Evolutionary conservation across 2,113 vertebrate species (phyloP), one percentile per base, ranked within the genome.

Genomic region (Microcebus griseorufus): DNA sequence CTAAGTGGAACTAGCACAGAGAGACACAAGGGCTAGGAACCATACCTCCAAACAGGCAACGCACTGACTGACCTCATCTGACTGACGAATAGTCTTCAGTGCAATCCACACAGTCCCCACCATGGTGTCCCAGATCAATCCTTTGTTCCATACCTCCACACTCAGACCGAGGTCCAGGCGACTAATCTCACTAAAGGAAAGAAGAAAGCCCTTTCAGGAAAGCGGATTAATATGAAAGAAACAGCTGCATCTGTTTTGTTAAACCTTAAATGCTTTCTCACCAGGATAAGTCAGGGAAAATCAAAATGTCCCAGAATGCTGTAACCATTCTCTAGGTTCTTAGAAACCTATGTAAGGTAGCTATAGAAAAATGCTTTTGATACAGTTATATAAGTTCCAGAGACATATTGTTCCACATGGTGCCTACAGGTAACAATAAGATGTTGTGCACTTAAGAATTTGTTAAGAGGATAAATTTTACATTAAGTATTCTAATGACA

Each of bases 121-220:
- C 99, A 99, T 99, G 10, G 99, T 99, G 98, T 99, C 99, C 99
- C 99, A 99, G 97, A 99, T 99, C 84, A 99, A 99, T 34, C 99
- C 99, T 98, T 99, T 99, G 99, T 99, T 99, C 99, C 99, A 99
- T 55, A 99, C 99, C 97, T 99, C 99, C 90, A 99, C 99, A 75
- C 99, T 99, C n/a, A 99, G 99, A 76, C 99, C 99, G 37, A 99
- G 99, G 98, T 99, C 99, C 98, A 99, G 98, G 13, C 98, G 99
- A 98, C 98, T 99, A 98, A 99, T 99, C 98, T 99, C 99, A 97
- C 99, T 99, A 97, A 79, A 98, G 88, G 76, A 79, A 87, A 95
- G 42, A 96, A 93, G 64, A 98, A 85, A 98, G 0, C 13, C n/a
- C n/a, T 98, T 76, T 98, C 92, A 80, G 92, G 53, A 96, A 90